A percentile compares a stretch with the other conserved stretches of the same genome.
phyloP scores from a whole-genome alignment of 2,797 vertebrate genomes.

The Sebastes baramenuke region DNA sequence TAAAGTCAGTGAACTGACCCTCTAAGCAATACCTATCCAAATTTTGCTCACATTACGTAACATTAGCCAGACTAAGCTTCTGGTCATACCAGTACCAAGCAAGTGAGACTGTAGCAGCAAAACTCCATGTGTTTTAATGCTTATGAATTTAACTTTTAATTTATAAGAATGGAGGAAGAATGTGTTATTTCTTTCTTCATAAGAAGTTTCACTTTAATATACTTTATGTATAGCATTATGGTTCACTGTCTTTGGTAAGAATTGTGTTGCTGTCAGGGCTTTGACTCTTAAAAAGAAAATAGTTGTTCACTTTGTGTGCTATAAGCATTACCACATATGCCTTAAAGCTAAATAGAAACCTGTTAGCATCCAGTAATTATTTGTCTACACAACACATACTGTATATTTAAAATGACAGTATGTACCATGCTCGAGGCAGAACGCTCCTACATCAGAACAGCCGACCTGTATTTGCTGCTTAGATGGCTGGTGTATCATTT shows the following conservation, averaged over 20 bases:
- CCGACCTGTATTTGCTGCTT: constrained; percentile 57
- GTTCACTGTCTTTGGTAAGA: neutral
- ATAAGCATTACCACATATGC: neutral
- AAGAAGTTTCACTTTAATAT: neutral
- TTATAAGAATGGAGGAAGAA: neutral
- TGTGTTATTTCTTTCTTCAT: no score
- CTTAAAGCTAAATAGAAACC: constrained; percentile 8
- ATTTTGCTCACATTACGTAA: neutral
- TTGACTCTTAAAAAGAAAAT: neutral
- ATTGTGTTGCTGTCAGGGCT: neutral
- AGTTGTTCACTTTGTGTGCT: neutral
- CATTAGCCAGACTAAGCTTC: neutral
- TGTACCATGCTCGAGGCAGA: constrained; percentile 21
- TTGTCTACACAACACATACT: neutral
- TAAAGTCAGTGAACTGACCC: neutral
- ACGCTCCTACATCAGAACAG: constrained; percentile 39
- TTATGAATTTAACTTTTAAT: neutral
- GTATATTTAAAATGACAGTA: constrained; percentile 2
- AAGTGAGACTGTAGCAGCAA: neutral
- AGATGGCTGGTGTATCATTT: constrained; percentile 77
- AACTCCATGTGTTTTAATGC: neutral
- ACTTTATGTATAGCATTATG: neutral
- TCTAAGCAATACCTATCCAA: neutral
- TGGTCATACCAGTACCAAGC: neutral
- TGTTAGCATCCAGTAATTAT: neutral